Evolutionary conservation across 1,140 invertebrate genomes (phyloP).

Genomic region (Laupala kohalensis): DNA sequence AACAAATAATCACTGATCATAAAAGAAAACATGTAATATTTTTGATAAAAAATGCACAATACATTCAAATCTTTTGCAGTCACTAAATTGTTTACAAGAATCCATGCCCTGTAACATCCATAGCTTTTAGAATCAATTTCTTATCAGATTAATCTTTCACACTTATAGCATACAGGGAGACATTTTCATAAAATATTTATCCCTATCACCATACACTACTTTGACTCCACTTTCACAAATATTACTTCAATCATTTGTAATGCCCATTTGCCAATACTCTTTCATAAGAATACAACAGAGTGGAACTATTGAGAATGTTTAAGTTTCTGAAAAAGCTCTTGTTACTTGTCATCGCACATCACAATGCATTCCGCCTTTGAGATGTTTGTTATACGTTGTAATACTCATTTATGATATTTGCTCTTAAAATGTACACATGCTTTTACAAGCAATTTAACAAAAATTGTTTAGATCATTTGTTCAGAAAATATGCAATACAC

Average conservation of each 20-base stretch:
- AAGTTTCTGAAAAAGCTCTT: neutral
- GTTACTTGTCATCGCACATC: neutral
- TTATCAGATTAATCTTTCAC: neutral
- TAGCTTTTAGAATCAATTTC: neutral
- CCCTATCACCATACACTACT: neutral
- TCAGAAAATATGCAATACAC: neutral
- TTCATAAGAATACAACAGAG: neutral
- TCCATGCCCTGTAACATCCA: neutral
- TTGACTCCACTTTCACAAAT: neutral
- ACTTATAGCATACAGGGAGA: neutral
- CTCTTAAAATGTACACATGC: neutral
- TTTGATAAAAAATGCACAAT: slow-evolving; percentile 2
- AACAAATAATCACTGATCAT: neutral
- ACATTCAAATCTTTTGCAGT: neutral
- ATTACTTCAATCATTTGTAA: neutral
- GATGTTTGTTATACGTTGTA: neutral
- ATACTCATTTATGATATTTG: neutral
- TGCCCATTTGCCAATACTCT: neutral
- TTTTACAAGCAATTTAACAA: neutral
- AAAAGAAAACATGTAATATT: neutral
- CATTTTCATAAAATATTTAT: neutral
- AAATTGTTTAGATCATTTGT: neutral
- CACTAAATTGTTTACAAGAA: slow-evolving; percentile 6
- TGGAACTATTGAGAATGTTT: neutral
- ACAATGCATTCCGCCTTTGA: neutral